A percentile compares a stretch with the other conserved stretches of the same genome.
phyloP scores from a whole-genome alignment of 2,113 vertebrate genomes.

The Echinops telfairi region DNA sequence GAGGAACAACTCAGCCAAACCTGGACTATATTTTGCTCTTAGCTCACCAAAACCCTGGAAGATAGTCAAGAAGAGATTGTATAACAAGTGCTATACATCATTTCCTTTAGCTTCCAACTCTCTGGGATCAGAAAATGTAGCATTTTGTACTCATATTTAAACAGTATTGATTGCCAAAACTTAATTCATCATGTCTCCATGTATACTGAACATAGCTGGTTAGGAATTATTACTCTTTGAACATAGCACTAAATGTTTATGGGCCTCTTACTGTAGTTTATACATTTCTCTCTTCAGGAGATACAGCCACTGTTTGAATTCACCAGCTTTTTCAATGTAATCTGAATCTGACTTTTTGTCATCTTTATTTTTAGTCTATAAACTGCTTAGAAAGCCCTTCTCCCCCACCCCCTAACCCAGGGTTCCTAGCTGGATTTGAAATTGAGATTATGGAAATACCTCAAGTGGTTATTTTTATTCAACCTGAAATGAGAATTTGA shows the following conservation, averaged over 20 bases:
- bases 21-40: slow-evolving; percentile 70
- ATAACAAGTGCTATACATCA: slow-evolving; percentile 55
- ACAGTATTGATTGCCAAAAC: background rate
- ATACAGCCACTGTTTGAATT: slow-evolving; percentile 48
- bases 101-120: slow-evolving; percentile 33
- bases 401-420: background rate
- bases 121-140: slow-evolving; percentile 46
- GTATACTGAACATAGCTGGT: background rate
- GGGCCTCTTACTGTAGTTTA: background rate
- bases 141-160: slow-evolving; percentile 29
- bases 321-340: slow-evolving; percentile 68
- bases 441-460: slow-evolving; percentile 74
- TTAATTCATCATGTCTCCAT: background rate
- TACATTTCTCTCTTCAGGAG: slow-evolving; percentile 57
- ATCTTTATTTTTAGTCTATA: slow-evolving; percentile 79
- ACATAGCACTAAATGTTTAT: slow-evolving; percentile 17
- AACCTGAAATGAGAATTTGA: slow-evolving; percentile 66
- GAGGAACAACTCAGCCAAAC: slow-evolving; percentile 66
- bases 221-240: background rate
- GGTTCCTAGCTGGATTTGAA: slow-evolving; percentile 68
- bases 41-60: slow-evolving; percentile 72
- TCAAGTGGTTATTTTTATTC: slow-evolving; percentile 73
- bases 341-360: slow-evolving; percentile 76
- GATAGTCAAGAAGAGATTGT: slow-evolving; percentile 57
- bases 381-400: slow-evolving; percentile 59